Conservation (phyloP, 2,797 vertebrate genomes). For the Sternotherus odoratus region DNA sequence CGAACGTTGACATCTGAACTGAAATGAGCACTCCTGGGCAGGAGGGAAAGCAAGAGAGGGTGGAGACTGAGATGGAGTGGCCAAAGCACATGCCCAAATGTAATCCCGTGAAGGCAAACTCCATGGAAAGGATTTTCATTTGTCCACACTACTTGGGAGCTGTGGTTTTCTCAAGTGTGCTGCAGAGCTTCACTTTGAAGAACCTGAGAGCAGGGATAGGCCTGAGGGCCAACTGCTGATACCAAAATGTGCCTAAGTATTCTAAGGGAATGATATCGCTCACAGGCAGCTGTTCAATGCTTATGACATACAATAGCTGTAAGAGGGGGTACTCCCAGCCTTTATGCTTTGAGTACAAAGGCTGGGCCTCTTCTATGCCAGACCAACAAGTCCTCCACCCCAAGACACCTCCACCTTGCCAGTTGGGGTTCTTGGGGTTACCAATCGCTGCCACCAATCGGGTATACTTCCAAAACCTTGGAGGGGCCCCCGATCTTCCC, state of each 20-base stretch:
- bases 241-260: neutral
- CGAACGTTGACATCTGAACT: neutral
- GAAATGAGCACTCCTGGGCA: neutral
- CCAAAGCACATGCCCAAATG: neutral
- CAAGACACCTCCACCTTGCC: too few relatives aligned
- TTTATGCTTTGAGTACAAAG: too few relatives aligned
- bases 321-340: too few relatives aligned
- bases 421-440: too few relatives aligned
- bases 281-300: neutral
- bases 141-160: neutral
- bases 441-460: too few relatives aligned
- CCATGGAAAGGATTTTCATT: neutral
- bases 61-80: accelerated
- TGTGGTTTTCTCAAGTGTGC: neutral
- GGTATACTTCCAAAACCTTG: too few relatives aligned
- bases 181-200: neutral
- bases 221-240: neutral
- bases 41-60: neutral
- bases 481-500: too few relatives aligned
- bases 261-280: neutral
- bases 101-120: neutral
- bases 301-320: neutral
- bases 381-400: too few relatives aligned
- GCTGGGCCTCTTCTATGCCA: too few relatives aligned
- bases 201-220: neutral